Evolutionary conservation across 1,140 invertebrate species (phyloP), one percentile per base, ranked within the genome.

Genomic region (Vollenhovia emeryi): DNA sequence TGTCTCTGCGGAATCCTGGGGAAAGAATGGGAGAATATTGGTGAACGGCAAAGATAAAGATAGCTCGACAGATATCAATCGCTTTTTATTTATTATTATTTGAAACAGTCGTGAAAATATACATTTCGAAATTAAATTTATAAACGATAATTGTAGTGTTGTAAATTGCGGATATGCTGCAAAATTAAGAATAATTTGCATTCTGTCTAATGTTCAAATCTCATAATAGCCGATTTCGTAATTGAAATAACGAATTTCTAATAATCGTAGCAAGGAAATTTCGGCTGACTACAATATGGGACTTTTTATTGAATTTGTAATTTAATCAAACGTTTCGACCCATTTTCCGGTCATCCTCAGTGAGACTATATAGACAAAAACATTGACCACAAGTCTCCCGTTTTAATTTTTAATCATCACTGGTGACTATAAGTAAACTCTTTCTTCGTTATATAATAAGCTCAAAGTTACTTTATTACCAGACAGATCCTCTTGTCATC

Each of bases 1-100:
- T 21, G 52, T 52, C 76, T 52, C 76, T 83, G n/a, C 27, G 55
- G 52, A 85, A 55, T 88, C 85, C 13, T 45, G 50, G 13, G 18
- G 36, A 71, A 57, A 40, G 57, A 48, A 24, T 24, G 27, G 33
- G 21, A 52, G 30, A 27, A 27, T 78, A 24, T 66, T 66, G 13
- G 24, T 66, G 43, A 50, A 15, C 5, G 24, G 30, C n/a, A n/a
- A 11, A 33, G 21, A 8, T 27, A 21, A 0, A 50, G 33, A n/a
- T 50, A 71, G 30, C 8, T 55, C 55, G 27, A n/a, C n/a, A 5
- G n/a, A 36, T n/a, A 73, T n/a, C 8, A 50, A 30, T 3, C n/a
- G n/a, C 13, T 30, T n/a, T 36, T 66, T 66, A 40, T 40, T n/a
- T 21, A 40, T 5, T 57, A 6, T 57, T 57, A 27, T 27, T 27